These are phyloP conservation scores for Cylloceria caligata DNA, from an alignment of 2,888 invertebrate genomes.

Conservation along the genomic window DNA sequence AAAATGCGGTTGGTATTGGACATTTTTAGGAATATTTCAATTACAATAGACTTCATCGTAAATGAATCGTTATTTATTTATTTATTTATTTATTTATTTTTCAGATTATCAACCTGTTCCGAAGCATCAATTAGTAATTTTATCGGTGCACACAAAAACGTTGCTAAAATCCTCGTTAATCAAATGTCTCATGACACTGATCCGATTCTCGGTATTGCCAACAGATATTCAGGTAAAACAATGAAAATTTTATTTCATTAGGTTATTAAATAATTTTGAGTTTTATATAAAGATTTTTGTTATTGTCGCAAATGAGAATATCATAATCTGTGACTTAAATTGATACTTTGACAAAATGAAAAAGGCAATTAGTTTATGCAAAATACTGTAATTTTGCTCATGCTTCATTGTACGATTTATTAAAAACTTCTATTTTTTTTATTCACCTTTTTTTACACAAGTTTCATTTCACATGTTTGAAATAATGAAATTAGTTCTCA, in stretches of 20 bases:
- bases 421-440: no score
- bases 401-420: no score
- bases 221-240: conserved; percentile 79
- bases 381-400: no score
- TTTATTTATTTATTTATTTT: conserved; percentile 17
- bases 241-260: neutral
- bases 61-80: neutral
- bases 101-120: conserved; percentile 79
- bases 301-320: no score
- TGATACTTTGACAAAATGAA: no score
- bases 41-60: neutral
- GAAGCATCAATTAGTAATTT: conserved; percentile 79
- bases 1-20: conserved; percentile 74
- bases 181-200: conserved; percentile 76
- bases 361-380: no score
- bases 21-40: neutral
- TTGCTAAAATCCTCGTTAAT: conserved; percentile 77
- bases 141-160: conserved; percentile 78
- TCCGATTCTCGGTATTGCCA: conserved; percentile 77
- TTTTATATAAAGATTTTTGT: no score
- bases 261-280: neutral
- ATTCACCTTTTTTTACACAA: no score
- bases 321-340: no score
- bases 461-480: no score
- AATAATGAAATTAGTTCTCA: no score